phyloP scores from a whole-genome alignment of 1,140 invertebrate genomes.

The Drosophila parvula region DNA sequence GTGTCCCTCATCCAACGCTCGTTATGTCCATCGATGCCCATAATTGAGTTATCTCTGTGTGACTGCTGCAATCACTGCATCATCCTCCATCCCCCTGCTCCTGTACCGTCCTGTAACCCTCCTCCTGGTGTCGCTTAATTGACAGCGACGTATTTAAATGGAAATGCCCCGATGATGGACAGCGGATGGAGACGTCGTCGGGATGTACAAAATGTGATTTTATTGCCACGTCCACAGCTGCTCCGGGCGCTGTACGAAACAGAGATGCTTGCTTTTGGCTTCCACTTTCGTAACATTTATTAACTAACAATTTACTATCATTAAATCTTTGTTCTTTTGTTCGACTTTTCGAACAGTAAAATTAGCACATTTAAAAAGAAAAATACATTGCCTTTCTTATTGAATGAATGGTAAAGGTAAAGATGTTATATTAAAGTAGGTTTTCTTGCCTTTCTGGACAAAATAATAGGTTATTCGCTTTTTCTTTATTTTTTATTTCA shows the following conservation, averaged over 20 bases:
- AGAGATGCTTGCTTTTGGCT: conserved; percentile 1
- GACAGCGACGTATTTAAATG: conserved; percentile 64
- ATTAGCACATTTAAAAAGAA: too few species aligned
- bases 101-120: not conserved
- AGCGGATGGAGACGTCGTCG: conserved; percentile 23
- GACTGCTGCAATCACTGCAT: conserved; percentile 42
- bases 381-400: too few species aligned
- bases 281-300: not conserved
- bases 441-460: too few species aligned
- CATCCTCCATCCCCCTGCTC: not conserved
- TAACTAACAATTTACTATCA: too few species aligned
- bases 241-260: conserved; percentile 1
- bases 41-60: conserved; percentile 54
- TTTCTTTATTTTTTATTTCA: too few species aligned
- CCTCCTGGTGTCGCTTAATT: conserved; percentile 55
- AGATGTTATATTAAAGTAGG: too few species aligned
- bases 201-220: conserved; percentile 53
- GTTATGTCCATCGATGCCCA: conserved; percentile 60
- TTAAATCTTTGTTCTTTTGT: too few species aligned
- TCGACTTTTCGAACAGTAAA: too few species aligned
- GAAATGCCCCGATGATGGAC: conserved; percentile 42
- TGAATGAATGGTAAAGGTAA: too few species aligned
- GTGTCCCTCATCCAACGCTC: conserved; percentile 52
- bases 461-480: too few species aligned
- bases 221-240: conserved; percentile 40